Conservation (phyloP, 2,113 vertebrate species). For the Perca flavescens region DNA sequence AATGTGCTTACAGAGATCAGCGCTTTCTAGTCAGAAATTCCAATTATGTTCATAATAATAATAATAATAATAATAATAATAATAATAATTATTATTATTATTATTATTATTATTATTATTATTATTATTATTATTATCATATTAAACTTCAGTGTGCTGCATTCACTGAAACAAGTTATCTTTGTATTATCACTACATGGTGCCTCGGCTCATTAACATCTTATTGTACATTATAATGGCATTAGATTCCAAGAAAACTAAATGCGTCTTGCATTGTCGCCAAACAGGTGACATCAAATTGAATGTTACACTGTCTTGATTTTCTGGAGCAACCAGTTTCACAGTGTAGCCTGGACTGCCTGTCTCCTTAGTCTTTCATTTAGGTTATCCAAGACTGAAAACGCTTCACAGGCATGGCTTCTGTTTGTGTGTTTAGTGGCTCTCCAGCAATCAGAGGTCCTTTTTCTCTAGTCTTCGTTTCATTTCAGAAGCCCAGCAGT, state of each 20-base stretch:
- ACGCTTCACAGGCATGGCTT: constrained; percentile 1
- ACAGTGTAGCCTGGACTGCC: constrained; percentile 40
- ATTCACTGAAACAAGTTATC: background rate
- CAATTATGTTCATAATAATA: too few relatives aligned
- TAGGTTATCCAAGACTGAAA: constrained; percentile 48
- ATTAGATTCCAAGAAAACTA: constrained; percentile 16
- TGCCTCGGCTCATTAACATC: background rate
- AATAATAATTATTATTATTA: background rate
- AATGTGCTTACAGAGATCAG: background rate
- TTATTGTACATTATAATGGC: background rate
- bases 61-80: too few relatives aligned
- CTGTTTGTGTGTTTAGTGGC: constrained; percentile 26
- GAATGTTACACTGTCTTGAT: constrained; percentile 42
- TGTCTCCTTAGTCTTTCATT: constrained; percentile 38
- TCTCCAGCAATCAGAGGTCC: constrained; percentile 22
- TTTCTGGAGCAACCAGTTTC: constrained; percentile 64
- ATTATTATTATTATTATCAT: background rate
- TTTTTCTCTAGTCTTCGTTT: constrained; percentile 19
- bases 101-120: background rate
- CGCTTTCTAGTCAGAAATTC: too few relatives aligned
- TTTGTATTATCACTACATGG: background rate
- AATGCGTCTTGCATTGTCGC: constrained; percentile 28
- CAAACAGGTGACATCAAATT: constrained; percentile 44
- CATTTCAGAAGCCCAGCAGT: constrained; percentile 23
- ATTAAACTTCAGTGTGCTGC: background rate